Base-by-base conservation (phyloP, 2,797 vertebrate species). In the Melanotaenia nigrans region DNA sequence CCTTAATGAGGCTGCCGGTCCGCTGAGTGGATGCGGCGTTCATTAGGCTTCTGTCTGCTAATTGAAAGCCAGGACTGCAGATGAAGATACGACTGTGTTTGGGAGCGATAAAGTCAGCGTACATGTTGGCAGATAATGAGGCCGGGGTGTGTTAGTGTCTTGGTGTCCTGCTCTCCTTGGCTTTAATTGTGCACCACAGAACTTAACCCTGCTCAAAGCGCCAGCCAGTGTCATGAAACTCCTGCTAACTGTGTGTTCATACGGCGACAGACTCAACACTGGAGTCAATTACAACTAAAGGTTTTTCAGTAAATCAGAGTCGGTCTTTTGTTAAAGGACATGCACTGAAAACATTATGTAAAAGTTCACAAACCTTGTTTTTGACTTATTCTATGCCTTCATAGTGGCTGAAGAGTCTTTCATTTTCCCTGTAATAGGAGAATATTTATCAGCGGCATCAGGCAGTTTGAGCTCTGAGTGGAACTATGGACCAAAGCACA, bases 51-150 rank as follows among this genome's bases (percentile, higher is more conserved):
- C 66, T 77, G 22, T 20, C 61, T 11, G 22, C 16, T 79, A 75
- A 83, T 57, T 81, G 73, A 83, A 79, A 77, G 75, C 61, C 20
- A 22, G 0, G 9, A 32, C 45, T 61, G 49, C 11, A 71, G 77
- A 71, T 62, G 69, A 35, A 60, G 79, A 71, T 63, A 35, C 12
- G 66, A 68, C 61, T 51, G 81, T 45, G 69, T 33, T 59, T 45
- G 59, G n/a, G 65, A 24, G 65, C 58, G 65, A 76, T 66, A 55
- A 71, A 78, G 67, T 58, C 55, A 1, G 49, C 13, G 4, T 18
- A 71, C 42, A 20, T 45, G 42, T 20, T 20, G 42, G 72, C 69
- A 16, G 74, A 75, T 85, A 83, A 85, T 78, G 78, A 82, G 60
- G 74, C 56, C 12, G n/a, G 32, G n/a, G 32, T 45, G 58, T 35